Evolutionary conservation across 2,797 vertebrate species (phyloP).

Genomic region (Acanthurus tractus): DNA sequence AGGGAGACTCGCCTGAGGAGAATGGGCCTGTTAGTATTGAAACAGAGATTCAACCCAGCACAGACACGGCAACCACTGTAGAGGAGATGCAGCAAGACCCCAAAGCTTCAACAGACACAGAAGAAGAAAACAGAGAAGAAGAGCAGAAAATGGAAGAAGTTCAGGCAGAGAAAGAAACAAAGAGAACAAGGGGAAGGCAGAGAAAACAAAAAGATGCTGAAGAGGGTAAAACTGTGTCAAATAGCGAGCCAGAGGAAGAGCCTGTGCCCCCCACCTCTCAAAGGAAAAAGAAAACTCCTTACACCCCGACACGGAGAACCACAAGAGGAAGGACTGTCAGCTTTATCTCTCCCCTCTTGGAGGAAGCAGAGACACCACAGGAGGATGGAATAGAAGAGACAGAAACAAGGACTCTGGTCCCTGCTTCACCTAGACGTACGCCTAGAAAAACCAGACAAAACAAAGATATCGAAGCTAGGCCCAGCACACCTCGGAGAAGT

Average conservation of each 20-base stretch:
- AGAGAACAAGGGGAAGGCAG: neutral
- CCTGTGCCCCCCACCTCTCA: constrained; percentile 25
- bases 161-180: constrained; percentile 6
- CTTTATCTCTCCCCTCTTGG: constrained; percentile 65
- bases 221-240: constrained; percentile 19
- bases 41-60: neutral
- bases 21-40: constrained; percentile 24
- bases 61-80: neutral
- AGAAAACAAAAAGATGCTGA: constrained; percentile 15
- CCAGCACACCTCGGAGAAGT: constrained; percentile 82
- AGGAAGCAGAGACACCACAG: constrained; percentile 55
- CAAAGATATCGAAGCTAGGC: constrained; percentile 58
- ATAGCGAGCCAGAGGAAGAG: constrained; percentile 34
- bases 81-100: constrained; percentile 27
- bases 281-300: constrained; percentile 55
- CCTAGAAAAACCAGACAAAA: constrained; percentile 77
- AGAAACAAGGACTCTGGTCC: constrained; percentile 39
- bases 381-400: constrained; percentile 33
- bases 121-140: constrained; percentile 12
- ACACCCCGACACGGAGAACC: constrained; percentile 70
- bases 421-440: constrained; percentile 76
- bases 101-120: neutral
- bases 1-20: constrained; percentile 40
- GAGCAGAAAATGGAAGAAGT: constrained; percentile 17
- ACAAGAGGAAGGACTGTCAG: constrained; percentile 63